phyloP scores from a whole-genome alignment of 92 coral and sea anemone species.

The Montipora capitata region DNA sequence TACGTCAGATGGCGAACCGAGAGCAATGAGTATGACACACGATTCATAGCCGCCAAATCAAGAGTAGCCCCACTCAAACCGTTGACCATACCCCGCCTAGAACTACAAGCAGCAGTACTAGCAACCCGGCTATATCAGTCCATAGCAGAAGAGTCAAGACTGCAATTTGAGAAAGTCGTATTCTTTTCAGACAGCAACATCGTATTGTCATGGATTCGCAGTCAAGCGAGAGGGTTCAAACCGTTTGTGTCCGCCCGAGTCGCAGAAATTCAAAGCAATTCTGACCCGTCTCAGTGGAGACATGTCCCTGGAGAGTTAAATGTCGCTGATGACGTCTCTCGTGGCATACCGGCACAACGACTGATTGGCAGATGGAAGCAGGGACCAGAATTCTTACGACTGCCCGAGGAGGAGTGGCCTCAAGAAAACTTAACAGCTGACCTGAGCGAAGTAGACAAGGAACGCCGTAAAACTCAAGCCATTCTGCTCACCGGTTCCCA shows the following conservation, averaged over 20 bases:
- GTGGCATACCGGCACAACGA: conserved; percentile 49
- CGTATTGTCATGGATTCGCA: conserved; percentile 62
- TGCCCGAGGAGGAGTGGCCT: conserved; percentile 61
- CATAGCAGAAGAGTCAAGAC: conserved; percentile 63
- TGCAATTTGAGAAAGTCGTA: conserved; percentile 54
- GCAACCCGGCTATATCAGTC: conserved; percentile 49
- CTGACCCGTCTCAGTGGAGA: conserved; percentile 68
- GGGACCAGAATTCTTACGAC: conserved; percentile 50
- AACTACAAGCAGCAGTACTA: conserved; percentile 56
- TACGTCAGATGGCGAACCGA: conserved; percentile 43
- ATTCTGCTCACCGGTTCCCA: conserved; percentile 16
- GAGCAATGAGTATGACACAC: conserved; percentile 1
- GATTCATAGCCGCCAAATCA: conserved; percentile 58
- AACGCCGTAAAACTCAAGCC: conserved; percentile 42
- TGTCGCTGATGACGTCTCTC: conserved; percentile 65
- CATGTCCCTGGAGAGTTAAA: conserved; percentile 62
- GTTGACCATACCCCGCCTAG: conserved; percentile 40
- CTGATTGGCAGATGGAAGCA: conserved; percentile 56
- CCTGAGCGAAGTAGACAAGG: conserved; percentile 47
- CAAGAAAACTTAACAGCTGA: conserved; percentile 29
- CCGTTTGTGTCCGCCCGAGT: conserved; percentile 67
- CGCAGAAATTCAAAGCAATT: conserved; percentile 49
- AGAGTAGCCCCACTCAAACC: conserved; percentile 58
- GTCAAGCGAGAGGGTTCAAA: conserved; percentile 63
- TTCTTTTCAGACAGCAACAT: conserved; percentile 71